Base-by-base conservation (phyloP, 1,140 invertebrate species). In the Lordiphosa clarofinis region DNA sequence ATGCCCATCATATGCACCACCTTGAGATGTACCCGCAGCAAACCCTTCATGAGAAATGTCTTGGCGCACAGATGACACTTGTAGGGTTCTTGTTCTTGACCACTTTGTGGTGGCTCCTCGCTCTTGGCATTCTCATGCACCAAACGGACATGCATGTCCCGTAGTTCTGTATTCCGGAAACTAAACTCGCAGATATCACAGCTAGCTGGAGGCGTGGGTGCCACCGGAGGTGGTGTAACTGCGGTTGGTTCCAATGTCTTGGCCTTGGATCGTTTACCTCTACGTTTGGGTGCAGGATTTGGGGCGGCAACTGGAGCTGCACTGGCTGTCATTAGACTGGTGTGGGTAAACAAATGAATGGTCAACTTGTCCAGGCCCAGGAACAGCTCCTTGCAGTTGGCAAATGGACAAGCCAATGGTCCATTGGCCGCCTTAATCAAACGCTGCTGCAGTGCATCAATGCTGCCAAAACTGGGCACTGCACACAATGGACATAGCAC, bases 351-450 rank as follows among this genome's bases (percentile, higher is more conserved):
- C 58, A 96, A 89, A 89, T 96, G 95, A 73, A 95, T 95, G 1
- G 94, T 96, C n/a, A 96, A 90, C 89, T 96, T 96, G 89, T 95
- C 95, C 49, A 96, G 91, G 3, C 95, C 94, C 48, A 92, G 87
- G 4, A 95, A 89, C 53, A 93, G 89, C 74, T 95, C 94, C 60
- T 92, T 92, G 82, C 95, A 96, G 19, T 95, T 91, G 10, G 69
- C 60, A 40, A 84, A 84, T 9, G 94, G 94, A 89, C 95, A 96
- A 31, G 90, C 86, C 47, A 96, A 88, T 44, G 92, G 93, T 56
- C 94, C 91, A 28, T 94, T 95, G 3, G 94, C 93, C 11, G 94
- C 94, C 72, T 91, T 93, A 39, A 96, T 93, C 42, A 96, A 90
- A 52, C 93, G 92, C 54, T 92, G 90, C 86, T 94, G 91, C 49